Conservation (phyloP, 2,113 vertebrate species). For the Arizona elegans region DNA sequence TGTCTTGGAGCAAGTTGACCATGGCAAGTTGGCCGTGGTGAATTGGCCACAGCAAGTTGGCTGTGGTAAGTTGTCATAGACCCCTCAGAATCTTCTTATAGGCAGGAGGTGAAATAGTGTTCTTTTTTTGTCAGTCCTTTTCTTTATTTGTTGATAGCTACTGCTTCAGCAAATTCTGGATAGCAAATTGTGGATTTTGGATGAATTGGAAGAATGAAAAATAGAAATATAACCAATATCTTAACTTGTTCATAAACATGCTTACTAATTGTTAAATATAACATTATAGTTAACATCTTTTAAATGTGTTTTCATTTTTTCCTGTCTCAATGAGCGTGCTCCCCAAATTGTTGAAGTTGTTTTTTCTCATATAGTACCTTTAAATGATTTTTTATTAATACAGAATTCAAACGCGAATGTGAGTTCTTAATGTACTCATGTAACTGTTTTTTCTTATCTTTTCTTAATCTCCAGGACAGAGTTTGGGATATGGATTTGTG, state of each 20-base stretch:
- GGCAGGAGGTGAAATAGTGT: background rate
- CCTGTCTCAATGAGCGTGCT: background rate
- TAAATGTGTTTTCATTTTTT: background rate
- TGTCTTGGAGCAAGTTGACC: too few relatives aligned
- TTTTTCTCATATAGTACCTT: background rate
- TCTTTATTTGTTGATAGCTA: background rate
- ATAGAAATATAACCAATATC: background rate
- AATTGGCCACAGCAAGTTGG: too few relatives aligned
- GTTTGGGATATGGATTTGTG: conserved; percentile 97
- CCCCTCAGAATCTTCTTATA: background rate
- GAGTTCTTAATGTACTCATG: background rate
- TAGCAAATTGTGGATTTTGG: background rate
- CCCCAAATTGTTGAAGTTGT: background rate
- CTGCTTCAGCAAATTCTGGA: background rate
- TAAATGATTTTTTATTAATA: background rate
- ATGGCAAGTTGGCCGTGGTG: too few relatives aligned
- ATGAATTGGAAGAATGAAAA: background rate
- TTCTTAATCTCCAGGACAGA: conserved; percentile 82
- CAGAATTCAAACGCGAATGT: background rate
- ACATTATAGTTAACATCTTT: background rate
- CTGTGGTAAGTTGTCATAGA: too few relatives aligned
- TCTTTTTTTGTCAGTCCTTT: background rate
- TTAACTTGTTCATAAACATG: background rate
- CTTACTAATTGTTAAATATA: background rate
- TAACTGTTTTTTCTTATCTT: conserved; percentile 30